These are phyloP conservation scores for Oreochromis niloticus DNA, from an alignment of 2,113 vertebrate species.

Conservation along the genomic window DNA sequence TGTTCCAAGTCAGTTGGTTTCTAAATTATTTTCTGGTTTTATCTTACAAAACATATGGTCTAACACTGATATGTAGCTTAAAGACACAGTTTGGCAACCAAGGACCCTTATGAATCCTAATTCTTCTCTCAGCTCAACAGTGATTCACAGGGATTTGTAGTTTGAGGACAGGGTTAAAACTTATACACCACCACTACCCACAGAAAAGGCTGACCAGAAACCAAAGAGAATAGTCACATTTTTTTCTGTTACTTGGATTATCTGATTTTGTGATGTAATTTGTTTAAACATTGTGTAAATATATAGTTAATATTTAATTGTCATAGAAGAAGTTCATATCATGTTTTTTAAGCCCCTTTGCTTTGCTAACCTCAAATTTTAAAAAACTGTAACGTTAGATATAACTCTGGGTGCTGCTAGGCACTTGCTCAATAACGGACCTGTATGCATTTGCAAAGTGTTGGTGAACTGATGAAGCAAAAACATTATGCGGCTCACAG, in stretches of 20 bases:
- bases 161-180: neutral
- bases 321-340: neutral
- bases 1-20: neutral
- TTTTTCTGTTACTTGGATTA: neutral
- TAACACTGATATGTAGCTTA: neutral
- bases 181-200: neutral
- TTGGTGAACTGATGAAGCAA: neutral
- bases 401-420: neutral
- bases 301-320: neutral
- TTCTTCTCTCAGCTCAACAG: neutral
- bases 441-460: neutral
- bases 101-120: neutral
- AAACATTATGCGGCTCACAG: neutral
- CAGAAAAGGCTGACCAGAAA: neutral
- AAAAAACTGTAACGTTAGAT: neutral
- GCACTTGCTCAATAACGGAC: neutral
- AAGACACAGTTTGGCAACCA: neutral
- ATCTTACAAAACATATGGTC: neutral
- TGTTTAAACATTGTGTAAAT: neutral
- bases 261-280: neutral
- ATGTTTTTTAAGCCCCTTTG: neutral
- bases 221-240: neutral
- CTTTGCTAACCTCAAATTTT: neutral
- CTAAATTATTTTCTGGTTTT: neutral
- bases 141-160: neutral